Percentiles rank a stretch among this genome's conserved stretches.
Conservation (phyloP, 2,113 vertebrate genomes). For the Notarius lentiginosus region DNA sequence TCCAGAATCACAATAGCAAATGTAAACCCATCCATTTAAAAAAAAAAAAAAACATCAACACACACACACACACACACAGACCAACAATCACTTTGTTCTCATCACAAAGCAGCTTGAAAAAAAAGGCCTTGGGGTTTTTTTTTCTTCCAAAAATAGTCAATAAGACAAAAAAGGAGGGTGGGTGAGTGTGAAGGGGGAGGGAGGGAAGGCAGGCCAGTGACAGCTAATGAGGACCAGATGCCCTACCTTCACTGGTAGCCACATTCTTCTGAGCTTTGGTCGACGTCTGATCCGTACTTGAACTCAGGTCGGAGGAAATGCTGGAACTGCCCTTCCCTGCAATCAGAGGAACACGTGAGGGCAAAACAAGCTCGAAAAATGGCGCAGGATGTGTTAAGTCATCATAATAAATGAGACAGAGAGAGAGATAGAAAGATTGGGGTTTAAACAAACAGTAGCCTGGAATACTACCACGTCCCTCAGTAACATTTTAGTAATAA, state of each 20-base stretch:
- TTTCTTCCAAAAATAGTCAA: conserved; percentile 58
- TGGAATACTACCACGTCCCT: background rate
- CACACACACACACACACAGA: background rate
- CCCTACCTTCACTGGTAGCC: conserved; percentile 89
- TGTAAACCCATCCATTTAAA: background rate
- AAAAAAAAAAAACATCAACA: background rate
- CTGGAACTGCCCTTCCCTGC: conserved; percentile 92
- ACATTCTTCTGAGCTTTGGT: conserved; percentile 88
- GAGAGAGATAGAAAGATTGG: background rate
- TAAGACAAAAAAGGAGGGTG: conserved; percentile 26
- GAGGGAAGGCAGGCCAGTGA: conserved; percentile 29
- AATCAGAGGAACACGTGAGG: conserved; percentile 49
- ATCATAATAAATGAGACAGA: conserved; percentile 26
- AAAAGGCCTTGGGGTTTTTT: conserved; percentile 28
- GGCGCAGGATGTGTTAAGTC: background rate
- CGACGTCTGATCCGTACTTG: conserved; percentile 88
- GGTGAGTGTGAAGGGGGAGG: background rate
- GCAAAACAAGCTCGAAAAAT: conserved; percentile 9
- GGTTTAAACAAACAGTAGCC: background rate
- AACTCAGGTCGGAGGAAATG: conserved; percentile 93
- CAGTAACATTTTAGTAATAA: background rate
- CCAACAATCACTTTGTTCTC: conserved; percentile 36
- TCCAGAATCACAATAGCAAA: background rate
- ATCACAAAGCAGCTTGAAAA: conserved; percentile 47
- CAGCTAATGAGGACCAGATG: conserved; percentile 69